Evolutionary conservation across 2,797 vertebrate species (phyloP).

Genomic region (Sebastes melanostomus): DNA sequence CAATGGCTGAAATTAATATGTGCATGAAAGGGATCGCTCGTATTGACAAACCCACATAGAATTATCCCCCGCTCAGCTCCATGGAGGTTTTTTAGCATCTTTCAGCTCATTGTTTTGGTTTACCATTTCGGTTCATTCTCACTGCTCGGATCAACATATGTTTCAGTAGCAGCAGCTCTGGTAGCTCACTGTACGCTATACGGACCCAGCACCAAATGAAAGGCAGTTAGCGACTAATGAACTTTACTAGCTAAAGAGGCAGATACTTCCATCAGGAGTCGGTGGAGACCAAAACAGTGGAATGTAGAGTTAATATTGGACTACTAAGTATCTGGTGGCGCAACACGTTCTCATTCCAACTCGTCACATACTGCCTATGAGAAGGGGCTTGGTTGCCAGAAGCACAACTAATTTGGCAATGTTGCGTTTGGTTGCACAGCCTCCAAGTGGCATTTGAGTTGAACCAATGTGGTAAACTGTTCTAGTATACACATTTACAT

Average conservation of each 20-base stretch:
- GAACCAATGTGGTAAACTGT: neutral
- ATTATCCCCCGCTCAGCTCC: neutral
- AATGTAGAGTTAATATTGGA: neutral
- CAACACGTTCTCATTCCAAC: no score
- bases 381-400: neutral
- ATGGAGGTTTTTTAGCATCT: neutral
- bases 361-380: no score
- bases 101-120: no score
- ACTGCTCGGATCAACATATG: neutral
- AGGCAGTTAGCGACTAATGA: neutral
- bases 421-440: neutral
- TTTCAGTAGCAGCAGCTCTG: no score
- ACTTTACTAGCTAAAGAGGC: neutral
- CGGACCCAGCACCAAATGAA: no score
- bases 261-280: neutral
- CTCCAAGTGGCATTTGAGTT: neutral
- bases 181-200: no score
- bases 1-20: neutral
- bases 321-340: neutral
- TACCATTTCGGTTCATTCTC: neutral
- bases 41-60: neutral
- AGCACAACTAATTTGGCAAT: neutral
- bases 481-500: neutral
- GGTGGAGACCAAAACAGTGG: neutral
- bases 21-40: neutral